Conservation (phyloP, 2,113 vertebrate genomes). For the Charadrius vociferus region DNA sequence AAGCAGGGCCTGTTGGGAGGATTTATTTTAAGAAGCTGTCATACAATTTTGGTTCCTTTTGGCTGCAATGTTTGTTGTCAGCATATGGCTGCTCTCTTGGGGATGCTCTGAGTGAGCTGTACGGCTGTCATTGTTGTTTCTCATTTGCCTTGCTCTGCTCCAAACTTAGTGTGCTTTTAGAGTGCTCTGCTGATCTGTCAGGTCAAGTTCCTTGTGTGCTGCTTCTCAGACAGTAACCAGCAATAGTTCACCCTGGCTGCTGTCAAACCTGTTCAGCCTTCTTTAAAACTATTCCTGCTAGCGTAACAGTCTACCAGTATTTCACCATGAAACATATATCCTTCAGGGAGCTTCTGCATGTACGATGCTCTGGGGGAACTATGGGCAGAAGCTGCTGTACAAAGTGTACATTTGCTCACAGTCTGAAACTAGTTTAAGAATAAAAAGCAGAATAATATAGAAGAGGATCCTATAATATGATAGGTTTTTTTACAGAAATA, state of each 20-base stretch:
- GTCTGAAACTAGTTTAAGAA: not conserved
- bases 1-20: not conserved
- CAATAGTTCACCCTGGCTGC: not conserved
- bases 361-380: not conserved
- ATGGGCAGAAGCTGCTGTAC: not conserved
- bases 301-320: not conserved
- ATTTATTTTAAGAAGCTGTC: constrained; percentile 51
- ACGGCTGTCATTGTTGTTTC: not conserved
- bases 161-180: not conserved
- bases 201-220: not conserved
- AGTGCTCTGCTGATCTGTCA: not conserved
- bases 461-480: not conserved
- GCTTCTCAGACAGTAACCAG: not conserved
- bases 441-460: not conserved
- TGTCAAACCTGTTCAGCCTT: not conserved
- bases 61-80: not conserved
- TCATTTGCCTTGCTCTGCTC: not conserved
- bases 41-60: constrained; percentile 19
- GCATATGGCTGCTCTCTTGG: not conserved
- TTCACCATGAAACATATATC: not conserved
- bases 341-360: not conserved
- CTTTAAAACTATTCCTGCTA: not conserved
- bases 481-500: not conserved
- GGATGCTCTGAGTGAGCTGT: not conserved
- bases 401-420: not conserved